phyloP scores from a whole-genome alignment of 2,888 invertebrate genomes.

The Nymphalis c-album region DNA sequence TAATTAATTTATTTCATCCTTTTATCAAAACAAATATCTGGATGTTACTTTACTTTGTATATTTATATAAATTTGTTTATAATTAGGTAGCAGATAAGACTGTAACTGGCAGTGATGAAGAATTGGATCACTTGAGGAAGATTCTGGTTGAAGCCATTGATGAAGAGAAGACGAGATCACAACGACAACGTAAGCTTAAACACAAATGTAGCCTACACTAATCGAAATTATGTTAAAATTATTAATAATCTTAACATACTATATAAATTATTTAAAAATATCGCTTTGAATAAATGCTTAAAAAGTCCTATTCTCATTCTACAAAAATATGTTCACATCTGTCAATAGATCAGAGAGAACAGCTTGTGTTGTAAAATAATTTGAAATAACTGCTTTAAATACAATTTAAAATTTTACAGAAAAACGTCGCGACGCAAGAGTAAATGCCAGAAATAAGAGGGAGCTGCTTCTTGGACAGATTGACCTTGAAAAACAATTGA shows the following conservation, averaged over 20 bases:
- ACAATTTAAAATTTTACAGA: constrained; percentile 46
- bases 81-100: constrained; percentile 33
- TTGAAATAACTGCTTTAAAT: not conserved
- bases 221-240: too few relatives aligned
- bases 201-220: not conserved
- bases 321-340: too few relatives aligned
- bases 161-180: constrained; percentile 61
- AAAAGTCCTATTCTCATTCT: not conserved
- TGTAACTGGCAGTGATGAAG: constrained; percentile 59
- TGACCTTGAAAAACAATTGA: constrained; percentile 71
- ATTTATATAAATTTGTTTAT: constrained; percentile 6
- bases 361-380: too few relatives aligned
- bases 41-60: too few relatives aligned
- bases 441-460: constrained; percentile 68
- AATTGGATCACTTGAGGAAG: constrained; percentile 60
- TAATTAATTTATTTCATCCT: too few relatives aligned
- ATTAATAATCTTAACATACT: too few relatives aligned
- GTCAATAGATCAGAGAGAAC: too few relatives aligned
- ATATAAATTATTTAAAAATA: too few relatives aligned
- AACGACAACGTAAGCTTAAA: constrained; percentile 60
- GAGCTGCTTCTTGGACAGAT: constrained; percentile 76
- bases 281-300: not conserved
- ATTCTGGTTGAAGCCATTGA: constrained; percentile 75
- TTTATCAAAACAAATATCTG: too few relatives aligned
- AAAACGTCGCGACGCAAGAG: constrained; percentile 57